These are phyloP conservation scores for Macrosteles quadrilineatus DNA, from an alignment of 1,140 invertebrate genomes.

Conservation along the genomic window DNA sequence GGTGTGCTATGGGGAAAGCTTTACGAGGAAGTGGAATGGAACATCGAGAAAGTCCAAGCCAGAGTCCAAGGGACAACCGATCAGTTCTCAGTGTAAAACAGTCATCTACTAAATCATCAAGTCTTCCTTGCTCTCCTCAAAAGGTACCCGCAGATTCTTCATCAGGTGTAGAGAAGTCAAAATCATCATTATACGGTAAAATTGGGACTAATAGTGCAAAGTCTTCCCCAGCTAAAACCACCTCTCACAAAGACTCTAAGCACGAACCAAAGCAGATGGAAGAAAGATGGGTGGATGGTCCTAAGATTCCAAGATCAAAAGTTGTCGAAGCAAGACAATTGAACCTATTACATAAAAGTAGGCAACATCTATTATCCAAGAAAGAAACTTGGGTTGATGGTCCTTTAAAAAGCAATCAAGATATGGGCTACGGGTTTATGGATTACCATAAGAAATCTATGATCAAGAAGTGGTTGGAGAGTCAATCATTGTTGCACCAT, in stretches of 20 bases:
- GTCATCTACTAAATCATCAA: neutral
- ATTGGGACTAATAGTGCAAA: neutral
- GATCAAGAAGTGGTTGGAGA: constrained; percentile 92
- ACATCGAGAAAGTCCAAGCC: constrained; percentile 49
- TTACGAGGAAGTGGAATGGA: constrained; percentile 73
- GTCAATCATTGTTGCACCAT: constrained; percentile 77
- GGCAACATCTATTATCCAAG: constrained; percentile 13
- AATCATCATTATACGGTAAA: neutral
- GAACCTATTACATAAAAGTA: constrained; percentile 48
- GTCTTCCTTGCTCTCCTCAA: constrained; percentile 5
- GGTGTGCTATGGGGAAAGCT: constrained; percentile 75
- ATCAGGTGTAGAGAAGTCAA: neutral
- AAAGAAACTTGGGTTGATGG: constrained; percentile 94
- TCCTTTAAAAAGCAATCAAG: constrained; percentile 52
- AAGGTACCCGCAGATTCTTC: neutral
- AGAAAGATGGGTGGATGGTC: constrained; percentile 96
- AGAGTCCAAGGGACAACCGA: constrained; percentile 30
- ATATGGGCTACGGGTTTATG: constrained; percentile 77
- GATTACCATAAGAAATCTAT: constrained; percentile 88
- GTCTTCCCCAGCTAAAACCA: constrained; percentile 7
- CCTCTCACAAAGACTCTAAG: neutral
- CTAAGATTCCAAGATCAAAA: constrained; percentile 79
- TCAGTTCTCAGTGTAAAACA: constrained; percentile 36
- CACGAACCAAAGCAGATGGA: constrained; percentile 52
- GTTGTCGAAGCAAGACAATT: constrained; percentile 73